Conservation (phyloP, 2,113 vertebrate species). For the Saguinus midas region DNA sequence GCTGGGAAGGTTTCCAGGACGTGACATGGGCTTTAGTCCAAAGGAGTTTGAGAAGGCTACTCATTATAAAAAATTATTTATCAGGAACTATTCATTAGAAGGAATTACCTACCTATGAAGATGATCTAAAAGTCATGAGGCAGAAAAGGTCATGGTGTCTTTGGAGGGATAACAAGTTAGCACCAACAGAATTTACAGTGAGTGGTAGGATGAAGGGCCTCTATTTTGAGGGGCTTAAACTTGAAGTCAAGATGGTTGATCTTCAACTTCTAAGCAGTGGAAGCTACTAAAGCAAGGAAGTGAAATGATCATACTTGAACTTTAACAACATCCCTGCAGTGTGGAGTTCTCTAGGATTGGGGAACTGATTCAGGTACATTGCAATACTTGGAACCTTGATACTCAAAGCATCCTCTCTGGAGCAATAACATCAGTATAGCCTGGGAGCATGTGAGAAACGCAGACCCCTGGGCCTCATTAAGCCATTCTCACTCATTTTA, state of each 20-base stretch:
- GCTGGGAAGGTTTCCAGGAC: not conserved
- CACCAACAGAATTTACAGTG: not conserved
- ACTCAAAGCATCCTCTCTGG: not conserved
- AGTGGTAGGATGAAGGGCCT: not conserved
- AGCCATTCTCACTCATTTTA: not conserved
- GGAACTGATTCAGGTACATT: not conserved
- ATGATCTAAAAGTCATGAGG: not conserved
- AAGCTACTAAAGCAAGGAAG: not conserved
- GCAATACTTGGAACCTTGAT: not conserved
- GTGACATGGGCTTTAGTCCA: not conserved
- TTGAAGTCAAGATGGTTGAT: not conserved
- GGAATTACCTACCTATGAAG: not conserved
- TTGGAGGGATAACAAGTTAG: not conserved
- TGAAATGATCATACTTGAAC: not conserved
- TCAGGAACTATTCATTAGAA: not conserved
- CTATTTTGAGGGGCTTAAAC: not conserved
- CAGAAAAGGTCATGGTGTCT: not conserved
- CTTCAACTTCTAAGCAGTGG: not conserved
- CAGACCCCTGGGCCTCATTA: not conserved
- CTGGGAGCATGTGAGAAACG: not conserved
- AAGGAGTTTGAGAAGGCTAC: not conserved
- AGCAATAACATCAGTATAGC: not conserved
- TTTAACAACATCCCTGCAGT: not conserved
- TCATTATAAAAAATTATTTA: not conserved
- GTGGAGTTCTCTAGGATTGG: not conserved